Evolutionary conservation across 2,113 vertebrate genomes (phyloP), one percentile per base, ranked within the genome.

Genomic region (Microcebus griseorufus): DNA sequence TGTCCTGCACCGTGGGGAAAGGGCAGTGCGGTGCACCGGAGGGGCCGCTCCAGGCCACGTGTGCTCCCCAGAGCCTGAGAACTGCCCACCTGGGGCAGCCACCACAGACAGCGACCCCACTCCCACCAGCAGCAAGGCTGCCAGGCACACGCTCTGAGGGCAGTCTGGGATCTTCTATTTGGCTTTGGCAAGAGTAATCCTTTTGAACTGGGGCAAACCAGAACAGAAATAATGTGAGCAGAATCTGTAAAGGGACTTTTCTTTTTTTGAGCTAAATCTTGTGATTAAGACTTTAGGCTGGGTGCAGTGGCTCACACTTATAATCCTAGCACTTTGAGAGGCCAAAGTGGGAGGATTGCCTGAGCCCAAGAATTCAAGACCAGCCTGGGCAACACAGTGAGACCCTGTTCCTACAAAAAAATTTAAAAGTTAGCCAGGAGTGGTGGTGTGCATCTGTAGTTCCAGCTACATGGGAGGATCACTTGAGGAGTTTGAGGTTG

Each of bases 201-300:
- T 82, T 94, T 85, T 75, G 37, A 95, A 85, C 69, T 45, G 53
- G 51, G 62, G 79, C 53, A 93, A 62, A 93, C 39, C 45, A 82
- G 62, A 91, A 92, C 9, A 64, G 11, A 76, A 76, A 79, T 65
- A 60, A 70, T 65, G 42, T 93, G 76, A 92, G 45, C 25, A 60
- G 86, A 89, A 93, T 76, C 64, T 64, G 5, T 70, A 72, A 73
- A 55, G 75, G 48, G 80, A 51, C 51, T 84, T 83, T 88, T 64
- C 25, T 64, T 88, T 90, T 92, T 84, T 42, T 78, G 23, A 78
- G 73, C 25, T 81, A 42, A 27, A 73, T 73, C 39, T 6, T 27
- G 23, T 73, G 70, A 27, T 64, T 64, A 12, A 64, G 60, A 29
- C 27, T 64, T 64, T 64, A 64, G 39, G 14, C 25, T 75, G 7